These are phyloP conservation scores for Holothuria leucospilota DNA, from an alignment of 53 echinoderm and acorn worm genomes.

Conservation along the genomic window DNA sequence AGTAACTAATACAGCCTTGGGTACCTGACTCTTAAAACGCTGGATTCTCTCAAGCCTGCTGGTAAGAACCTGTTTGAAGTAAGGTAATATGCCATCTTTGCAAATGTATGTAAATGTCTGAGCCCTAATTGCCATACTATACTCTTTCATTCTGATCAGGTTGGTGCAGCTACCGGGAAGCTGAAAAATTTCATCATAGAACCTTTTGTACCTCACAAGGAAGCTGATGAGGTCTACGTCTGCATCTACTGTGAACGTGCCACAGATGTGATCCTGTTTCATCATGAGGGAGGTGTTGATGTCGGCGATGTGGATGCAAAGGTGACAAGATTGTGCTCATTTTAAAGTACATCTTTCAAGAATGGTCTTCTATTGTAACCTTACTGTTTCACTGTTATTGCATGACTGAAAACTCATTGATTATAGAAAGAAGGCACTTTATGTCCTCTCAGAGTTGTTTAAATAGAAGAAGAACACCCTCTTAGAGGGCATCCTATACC, in stretches of 20 bases:
- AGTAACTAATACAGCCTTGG: no score
- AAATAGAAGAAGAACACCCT: not conserved
- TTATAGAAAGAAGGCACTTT: no score
- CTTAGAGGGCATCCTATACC: no score
- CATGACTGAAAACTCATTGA: no score
- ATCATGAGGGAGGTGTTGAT: constrained; percentile 97
- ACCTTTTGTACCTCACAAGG: constrained; percentile 88
- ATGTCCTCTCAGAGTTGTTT: no score
- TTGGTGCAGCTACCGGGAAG: constrained; percentile 80
- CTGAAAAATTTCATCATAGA: constrained; percentile 95
- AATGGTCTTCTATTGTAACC: not conserved
- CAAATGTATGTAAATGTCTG: no score
- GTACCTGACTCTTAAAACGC: no score
- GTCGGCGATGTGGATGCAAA: constrained; percentile 94
- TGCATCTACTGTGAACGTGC: constrained; percentile 92
- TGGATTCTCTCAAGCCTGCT: no score
- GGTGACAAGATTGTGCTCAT: constrained; percentile 40
- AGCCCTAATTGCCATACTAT: not conserved
- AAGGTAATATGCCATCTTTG: no score
- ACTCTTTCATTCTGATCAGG: constrained; percentile 51
- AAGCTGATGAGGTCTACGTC: constrained; percentile 86
- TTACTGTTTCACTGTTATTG: no score
- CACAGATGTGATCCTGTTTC: constrained; percentile 86
- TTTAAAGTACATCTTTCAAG: not conserved
- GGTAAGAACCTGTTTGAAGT: no score